Conservation (phyloP, 1,140 invertebrate genomes). For the Drosophila elegans region DNA sequence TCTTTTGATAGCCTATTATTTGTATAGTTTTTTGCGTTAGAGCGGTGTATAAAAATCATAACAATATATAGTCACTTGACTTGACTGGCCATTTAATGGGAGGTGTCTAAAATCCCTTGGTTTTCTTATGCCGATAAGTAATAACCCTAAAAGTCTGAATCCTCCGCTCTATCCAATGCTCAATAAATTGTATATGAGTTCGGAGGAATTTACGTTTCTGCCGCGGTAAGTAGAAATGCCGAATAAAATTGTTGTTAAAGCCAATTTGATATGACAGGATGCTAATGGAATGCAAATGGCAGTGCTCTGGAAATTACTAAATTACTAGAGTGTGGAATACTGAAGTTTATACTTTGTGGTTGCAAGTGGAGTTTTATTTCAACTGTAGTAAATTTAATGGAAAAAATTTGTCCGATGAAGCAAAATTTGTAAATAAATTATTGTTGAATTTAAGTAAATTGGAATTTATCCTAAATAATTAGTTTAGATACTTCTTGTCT, state of each 20-base stretch:
- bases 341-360: background rate
- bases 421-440: background rate
- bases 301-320: conserved; percentile 28
- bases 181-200: conserved; percentile 71
- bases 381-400: background rate
- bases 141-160: conserved; percentile 52
- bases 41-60: background rate
- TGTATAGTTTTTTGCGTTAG: conserved; percentile 21
- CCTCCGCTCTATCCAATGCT: conserved; percentile 42
- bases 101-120: conserved; percentile 10
- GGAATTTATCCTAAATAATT: too few relatives aligned
- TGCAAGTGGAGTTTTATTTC: background rate
- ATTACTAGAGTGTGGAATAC: too few relatives aligned
- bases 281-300: conserved; percentile 51
- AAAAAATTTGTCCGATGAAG: background rate
- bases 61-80: conserved; percentile 8
- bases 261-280: conserved; percentile 49
- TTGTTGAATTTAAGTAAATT: too few relatives aligned
- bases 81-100: conserved; percentile 19
- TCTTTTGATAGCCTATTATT: conserved; percentile 44
- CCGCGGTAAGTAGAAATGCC: conserved; percentile 55
- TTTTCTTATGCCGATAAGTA: conserved; percentile 35
- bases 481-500: too few relatives aligned
- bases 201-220: conserved; percentile 72
- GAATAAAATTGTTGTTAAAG: conserved; percentile 15